Conservation (phyloP, 2,113 vertebrate genomes). For the Lycocorax pyrrhopterus region DNA sequence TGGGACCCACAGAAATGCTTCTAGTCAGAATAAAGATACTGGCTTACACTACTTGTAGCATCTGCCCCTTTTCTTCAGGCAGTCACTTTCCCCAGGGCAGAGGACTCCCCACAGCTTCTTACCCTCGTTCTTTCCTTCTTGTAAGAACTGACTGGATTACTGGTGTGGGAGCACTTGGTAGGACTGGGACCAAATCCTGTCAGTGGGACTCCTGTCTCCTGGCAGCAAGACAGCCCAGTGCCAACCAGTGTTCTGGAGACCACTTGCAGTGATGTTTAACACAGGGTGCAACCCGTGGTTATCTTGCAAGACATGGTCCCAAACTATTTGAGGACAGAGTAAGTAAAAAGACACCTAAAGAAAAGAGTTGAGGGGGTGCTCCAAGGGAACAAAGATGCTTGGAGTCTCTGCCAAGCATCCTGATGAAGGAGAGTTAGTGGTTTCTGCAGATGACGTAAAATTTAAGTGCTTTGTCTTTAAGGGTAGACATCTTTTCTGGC, state of each 20-base stretch:
- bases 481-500: not conserved
- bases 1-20: not conserved
- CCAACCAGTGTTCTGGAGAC: not conserved
- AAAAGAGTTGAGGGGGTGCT: not conserved
- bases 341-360: not conserved
- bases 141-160: not conserved
- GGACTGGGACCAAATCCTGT: not conserved
- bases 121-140: not conserved
- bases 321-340: not conserved
- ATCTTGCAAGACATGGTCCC: not conserved
- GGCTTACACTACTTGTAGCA: not conserved
- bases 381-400: rapidly evolving
- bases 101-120: not conserved
- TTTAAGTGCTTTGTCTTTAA: not conserved
- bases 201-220: not conserved
- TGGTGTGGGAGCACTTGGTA: not conserved
- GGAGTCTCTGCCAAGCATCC: not conserved
- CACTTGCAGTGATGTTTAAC: not conserved
- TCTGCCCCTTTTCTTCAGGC: not conserved
- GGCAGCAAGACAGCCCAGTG: not conserved
- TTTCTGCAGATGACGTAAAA: not conserved
- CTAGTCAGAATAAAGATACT: not conserved
- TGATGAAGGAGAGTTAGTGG: not conserved
- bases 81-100: not conserved
- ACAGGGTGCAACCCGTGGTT: not conserved